These are phyloP conservation scores for Eristalis pertinax DNA, from an alignment of 2,888 invertebrate genomes.

Conservation along the genomic window DNA sequence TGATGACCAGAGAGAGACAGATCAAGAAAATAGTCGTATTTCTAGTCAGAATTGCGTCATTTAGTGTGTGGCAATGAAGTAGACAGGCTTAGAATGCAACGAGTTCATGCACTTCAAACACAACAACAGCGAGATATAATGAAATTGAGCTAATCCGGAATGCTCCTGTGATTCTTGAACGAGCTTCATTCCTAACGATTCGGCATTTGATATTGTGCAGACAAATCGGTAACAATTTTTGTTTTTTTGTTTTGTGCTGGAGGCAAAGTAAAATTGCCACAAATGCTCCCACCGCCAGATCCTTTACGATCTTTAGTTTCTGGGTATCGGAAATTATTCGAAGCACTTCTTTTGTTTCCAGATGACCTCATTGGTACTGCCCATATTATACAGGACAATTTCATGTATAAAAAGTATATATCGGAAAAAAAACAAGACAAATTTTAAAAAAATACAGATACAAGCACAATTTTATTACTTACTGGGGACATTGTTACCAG, in stretches of 20 bases:
- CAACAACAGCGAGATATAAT: constrained; percentile 55
- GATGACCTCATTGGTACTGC: too few relatives aligned
- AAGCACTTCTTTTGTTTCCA: constrained; percentile 20
- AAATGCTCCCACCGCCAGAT: constrained; percentile 44
- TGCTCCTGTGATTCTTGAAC: too few relatives aligned
- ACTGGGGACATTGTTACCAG: constrained; percentile 19
- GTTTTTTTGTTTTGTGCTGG: constrained; percentile 44
- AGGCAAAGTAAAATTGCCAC: constrained; percentile 63
- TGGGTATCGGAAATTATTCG: constrained; percentile 26
- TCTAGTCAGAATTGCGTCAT: constrained; percentile 39
- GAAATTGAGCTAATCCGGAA: constrained; percentile 40
- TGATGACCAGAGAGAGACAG: constrained; percentile 30
- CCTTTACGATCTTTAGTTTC: constrained; percentile 13
- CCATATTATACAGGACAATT: constrained; percentile 24
- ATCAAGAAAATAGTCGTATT: constrained; percentile 34
- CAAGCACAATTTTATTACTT: constrained; percentile 34
- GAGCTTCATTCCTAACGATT: too few relatives aligned
- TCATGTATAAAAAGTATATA: constrained; percentile 6
- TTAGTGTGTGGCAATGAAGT: too few relatives aligned
- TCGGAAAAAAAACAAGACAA: constrained; percentile 11
- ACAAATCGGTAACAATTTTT: too few relatives aligned
- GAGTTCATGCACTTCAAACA: constrained; percentile 55
- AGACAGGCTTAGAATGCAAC: constrained; percentile 59
- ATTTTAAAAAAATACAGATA: constrained; percentile 36
- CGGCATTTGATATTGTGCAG: too few relatives aligned